phyloP scores from a whole-genome alignment of 1,140 invertebrate species.

The Rhagoletis pomonella region DNA sequence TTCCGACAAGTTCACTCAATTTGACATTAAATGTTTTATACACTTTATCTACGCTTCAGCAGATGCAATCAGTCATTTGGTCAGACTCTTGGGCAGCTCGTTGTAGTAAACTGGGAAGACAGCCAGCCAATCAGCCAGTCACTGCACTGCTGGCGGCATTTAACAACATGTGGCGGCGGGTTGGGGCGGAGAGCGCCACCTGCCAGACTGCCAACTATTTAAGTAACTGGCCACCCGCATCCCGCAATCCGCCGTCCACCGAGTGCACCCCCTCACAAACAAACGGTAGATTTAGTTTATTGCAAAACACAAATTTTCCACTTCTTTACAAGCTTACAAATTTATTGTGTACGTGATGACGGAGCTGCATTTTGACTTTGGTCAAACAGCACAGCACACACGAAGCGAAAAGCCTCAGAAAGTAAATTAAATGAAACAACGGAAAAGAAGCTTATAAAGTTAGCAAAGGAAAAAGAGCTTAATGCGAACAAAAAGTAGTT shows the following conservation, averaged over 20 bases:
- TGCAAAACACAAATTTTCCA: slow-evolving; percentile 41
- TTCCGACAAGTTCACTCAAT: slow-evolving; percentile 46
- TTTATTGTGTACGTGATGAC: slow-evolving; percentile 48
- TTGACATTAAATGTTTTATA: slow-evolving; percentile 49
- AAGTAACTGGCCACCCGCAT: neutral
- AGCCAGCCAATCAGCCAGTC: slow-evolving; percentile 1
- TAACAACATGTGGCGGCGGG: neutral
- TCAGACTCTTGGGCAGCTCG: slow-evolving; percentile 6
- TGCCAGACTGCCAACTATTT: slow-evolving; percentile 43
- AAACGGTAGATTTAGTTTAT: neutral
- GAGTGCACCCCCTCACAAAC: neutral
- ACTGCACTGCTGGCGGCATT: slow-evolving; percentile 13
- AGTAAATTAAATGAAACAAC: neutral
- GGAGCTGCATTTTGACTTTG: slow-evolving; percentile 6
- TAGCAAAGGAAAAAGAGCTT: slow-evolving; percentile 1
- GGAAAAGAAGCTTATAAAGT: slow-evolving; percentile 2
- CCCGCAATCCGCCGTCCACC: neutral
- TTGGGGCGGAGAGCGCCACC: neutral
- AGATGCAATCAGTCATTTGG: slow-evolving; percentile 45
- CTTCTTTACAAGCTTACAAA: slow-evolving; percentile 38
- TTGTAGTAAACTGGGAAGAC: slow-evolving; percentile 10
- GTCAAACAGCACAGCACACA: neutral
- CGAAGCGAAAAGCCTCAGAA: neutral
- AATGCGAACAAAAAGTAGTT: neutral
- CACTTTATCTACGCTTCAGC: slow-evolving; percentile 30